Base-by-base conservation (phyloP, 2,113 vertebrate species). In the Cricetomys ansorgei region DNA sequence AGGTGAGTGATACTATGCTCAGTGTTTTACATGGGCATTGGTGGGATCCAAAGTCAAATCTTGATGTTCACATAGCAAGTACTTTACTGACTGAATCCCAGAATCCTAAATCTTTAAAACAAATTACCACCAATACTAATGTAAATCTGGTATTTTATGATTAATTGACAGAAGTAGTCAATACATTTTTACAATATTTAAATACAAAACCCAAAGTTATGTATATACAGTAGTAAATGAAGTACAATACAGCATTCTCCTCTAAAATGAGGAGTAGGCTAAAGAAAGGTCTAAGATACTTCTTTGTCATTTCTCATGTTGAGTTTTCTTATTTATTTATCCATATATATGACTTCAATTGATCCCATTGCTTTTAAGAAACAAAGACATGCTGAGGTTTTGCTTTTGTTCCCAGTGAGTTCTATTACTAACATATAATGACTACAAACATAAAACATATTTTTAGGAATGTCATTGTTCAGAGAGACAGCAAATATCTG, bases 271-370 rank as follows among this genome's bases (percentile, higher is more conserved):
- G 75, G 37, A 85, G 7, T 77, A 73, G 48, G 34, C 2, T 55
- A 88, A 93, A 11, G 31, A 73, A 84, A 29, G 0, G 7, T 84
- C 89, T 96, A 69, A 86, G 16, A 17, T 3, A 7, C n/a, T 79
- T 83, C 40, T 48, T 65, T 94, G 10, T 83, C 29, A 31, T 6
- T 70, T 94, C 40, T 95, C 27, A 65, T 90, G 62, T 95, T 88
- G 34, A 92, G 9, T 84, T 88, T 77, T 95, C 43, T 64, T 93
- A 72, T 83, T 43, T 37, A 77, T 89, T 37, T 19, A 43, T 25
- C 31, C 48, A 83, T 89, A 94, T 81, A 29, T 45, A 3, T 48
- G 96, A 77, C 64, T 95, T 95, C 79, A 93, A 90, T 94, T 96
- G 67, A 31, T 53, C 11, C 21, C 1, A 77, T 92, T 96, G 23